These are phyloP conservation scores for Labeo calbasu DNA, from an alignment of 2,797 vertebrate genomes.

Conservation along the genomic window DNA sequence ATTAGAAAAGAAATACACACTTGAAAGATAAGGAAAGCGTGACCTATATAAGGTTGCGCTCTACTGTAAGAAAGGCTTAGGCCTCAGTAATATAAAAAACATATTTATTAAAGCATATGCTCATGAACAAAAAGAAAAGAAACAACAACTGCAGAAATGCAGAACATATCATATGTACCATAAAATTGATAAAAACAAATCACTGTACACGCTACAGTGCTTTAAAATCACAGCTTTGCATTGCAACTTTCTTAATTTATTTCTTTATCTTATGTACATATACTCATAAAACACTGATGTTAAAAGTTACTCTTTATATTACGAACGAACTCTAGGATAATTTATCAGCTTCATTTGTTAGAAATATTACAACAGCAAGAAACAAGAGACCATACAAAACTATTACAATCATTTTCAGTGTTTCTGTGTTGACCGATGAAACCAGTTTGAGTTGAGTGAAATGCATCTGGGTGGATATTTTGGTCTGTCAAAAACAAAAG, in stretches of 20 bases:
- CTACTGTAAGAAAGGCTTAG: constrained; percentile 63
- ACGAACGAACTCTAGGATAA: constrained; percentile 58
- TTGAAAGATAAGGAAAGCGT: constrained; percentile 21
- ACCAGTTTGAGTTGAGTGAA: constrained; percentile 62
- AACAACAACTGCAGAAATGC: constrained; percentile 75
- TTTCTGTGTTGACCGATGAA: constrained; percentile 59
- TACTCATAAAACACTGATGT: constrained; percentile 64
- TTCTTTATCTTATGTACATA: constrained; percentile 64
- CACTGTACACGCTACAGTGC: constrained; percentile 77
- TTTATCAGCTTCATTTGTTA: constrained; percentile 67
- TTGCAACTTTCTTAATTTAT: constrained; percentile 67
- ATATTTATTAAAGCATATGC: constrained; percentile 81
- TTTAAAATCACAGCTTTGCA: constrained; percentile 77
- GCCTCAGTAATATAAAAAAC: constrained; percentile 72
- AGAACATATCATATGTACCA: constrained; percentile 78
- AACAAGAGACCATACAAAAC: constrained; percentile 68
- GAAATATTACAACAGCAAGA: constrained; percentile 70
- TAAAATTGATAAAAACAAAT: constrained; percentile 79
- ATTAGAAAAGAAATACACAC: constrained; percentile 6
- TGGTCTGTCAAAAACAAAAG: constrained; percentile 52
- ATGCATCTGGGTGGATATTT: constrained; percentile 59
- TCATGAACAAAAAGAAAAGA: constrained; percentile 68
- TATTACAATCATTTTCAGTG: constrained; percentile 71
- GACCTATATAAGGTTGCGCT: constrained; percentile 10
- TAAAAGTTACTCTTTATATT: constrained; percentile 59